Percentiles rank a stretch among this genome's conserved stretches.
Evolutionary conservation across 2,797 vertebrate genomes (phyloP).

Genomic region (Acropternis orthonyx): DNA sequence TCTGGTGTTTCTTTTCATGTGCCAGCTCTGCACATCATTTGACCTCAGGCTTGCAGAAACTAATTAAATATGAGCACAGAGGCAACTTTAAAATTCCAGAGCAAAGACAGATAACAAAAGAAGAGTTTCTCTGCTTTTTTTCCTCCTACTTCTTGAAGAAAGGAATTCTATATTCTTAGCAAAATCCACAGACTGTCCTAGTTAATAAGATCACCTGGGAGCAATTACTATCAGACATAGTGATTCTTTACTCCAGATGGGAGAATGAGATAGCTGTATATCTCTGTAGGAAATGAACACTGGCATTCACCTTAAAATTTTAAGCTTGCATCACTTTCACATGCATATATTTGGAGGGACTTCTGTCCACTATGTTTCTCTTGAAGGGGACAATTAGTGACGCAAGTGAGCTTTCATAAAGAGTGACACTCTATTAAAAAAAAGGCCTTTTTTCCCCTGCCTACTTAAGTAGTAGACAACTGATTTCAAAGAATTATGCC

Average conservation of each 20-base stretch:
- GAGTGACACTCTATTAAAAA: background rate
- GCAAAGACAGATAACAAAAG: background rate
- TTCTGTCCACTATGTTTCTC: background rate
- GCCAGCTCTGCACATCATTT: constrained; percentile 26
- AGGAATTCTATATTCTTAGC: background rate
- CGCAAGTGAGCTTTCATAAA: background rate
- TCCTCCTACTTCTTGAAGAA: background rate
- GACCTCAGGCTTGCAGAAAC: constrained; percentile 32
- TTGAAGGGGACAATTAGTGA: background rate
- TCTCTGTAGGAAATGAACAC: background rate
- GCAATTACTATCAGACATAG: background rate
- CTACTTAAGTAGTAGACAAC: background rate
- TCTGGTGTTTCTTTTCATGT: background rate
- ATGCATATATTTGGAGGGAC: background rate
- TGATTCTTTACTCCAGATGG: background rate
- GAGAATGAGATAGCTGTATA: background rate
- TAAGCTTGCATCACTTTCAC: background rate
- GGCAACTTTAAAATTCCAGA: background rate
- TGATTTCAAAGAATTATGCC: background rate
- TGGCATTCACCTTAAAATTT: background rate
- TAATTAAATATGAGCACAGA: constrained; percentile 30
- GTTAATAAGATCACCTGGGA: constrained; percentile 36
- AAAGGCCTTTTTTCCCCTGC: background rate
- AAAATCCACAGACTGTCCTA: background rate
- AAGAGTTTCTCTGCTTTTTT: background rate